These are phyloP conservation scores for Drosophila subobscura DNA, from an alignment of 1,140 invertebrate genomes.

Conservation along the genomic window DNA sequence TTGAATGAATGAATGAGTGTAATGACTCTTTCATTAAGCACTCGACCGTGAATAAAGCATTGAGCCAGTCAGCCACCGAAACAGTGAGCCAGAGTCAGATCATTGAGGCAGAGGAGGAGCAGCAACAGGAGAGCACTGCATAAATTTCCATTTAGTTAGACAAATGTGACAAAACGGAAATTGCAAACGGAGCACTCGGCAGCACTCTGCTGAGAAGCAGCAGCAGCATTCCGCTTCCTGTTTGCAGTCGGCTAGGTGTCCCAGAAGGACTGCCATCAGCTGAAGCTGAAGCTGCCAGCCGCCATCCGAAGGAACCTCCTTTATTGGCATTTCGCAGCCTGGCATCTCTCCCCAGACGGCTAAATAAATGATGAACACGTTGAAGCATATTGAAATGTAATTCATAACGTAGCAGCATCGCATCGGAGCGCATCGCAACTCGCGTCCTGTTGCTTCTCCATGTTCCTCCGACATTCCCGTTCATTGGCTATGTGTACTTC, in stretches of 20 bases:
- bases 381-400: conserved; percentile 81
- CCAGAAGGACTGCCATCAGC: conserved; percentile 20
- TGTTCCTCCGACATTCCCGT: neutral
- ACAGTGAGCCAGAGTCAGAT: conserved; percentile 6
- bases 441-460: conserved; percentile 4
- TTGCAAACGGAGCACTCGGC: conserved; percentile 67
- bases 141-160: conserved; percentile 81
- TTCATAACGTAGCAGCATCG: conserved; percentile 66
- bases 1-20: conserved; percentile 74
- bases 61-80: conserved; percentile 29
- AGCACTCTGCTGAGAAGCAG: neutral
- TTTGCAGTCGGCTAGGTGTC: conserved; percentile 31
- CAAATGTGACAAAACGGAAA: conserved; percentile 80
- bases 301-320: conserved; percentile 44
- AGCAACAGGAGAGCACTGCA: conserved; percentile 42
- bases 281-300: conserved; percentile 21
- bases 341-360: conserved; percentile 29
- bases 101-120: conserved; percentile 5
- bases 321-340: conserved; percentile 52
- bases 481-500: neutral
- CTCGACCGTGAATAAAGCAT: conserved; percentile 75
- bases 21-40: conserved; percentile 76
- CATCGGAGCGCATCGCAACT: conserved; percentile 1
- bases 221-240: conserved; percentile 65
- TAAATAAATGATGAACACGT: conserved; percentile 79